A percentile compares a stretch with the other conserved stretches of the same genome.
Conservation (phyloP, 2,113 vertebrate genomes). For the Donacobius atricapilla region DNA sequence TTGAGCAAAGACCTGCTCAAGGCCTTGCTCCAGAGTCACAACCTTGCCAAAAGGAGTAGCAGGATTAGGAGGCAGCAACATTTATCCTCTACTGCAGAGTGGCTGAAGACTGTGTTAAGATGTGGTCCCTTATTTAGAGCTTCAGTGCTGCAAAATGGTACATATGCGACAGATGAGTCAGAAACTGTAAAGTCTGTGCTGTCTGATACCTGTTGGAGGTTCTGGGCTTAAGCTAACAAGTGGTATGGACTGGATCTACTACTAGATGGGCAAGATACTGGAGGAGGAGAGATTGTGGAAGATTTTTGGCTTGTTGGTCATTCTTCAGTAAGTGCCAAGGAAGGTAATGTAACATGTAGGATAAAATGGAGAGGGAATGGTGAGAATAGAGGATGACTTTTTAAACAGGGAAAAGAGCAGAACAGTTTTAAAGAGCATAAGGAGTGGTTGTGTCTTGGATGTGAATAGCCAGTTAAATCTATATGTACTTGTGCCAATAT, state of each 20-base stretch:
- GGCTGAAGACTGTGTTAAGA: neutral
- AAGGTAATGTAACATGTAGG: neutral
- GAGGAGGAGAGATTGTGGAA: neutral
- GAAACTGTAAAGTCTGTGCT: neutral
- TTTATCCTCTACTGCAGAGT: neutral
- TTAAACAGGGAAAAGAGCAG: neutral
- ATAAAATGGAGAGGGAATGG: neutral
- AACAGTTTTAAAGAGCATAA: neutral
- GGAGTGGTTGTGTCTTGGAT: constrained; percentile 4
- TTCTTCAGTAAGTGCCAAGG: neutral
- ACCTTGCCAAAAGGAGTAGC: neutral
- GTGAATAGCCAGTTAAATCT: constrained; percentile 60
- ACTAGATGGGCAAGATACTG: neutral
- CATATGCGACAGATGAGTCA: neutral
- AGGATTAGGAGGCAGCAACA: neutral
- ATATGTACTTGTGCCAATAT: constrained; percentile 57
- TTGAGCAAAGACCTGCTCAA: neutral
- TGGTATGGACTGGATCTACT: neutral
- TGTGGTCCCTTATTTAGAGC: neutral
- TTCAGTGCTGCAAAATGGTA: neutral
- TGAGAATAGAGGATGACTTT: neutral
- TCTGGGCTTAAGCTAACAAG: neutral
- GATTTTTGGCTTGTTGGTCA: neutral
- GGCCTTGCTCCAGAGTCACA: neutral
- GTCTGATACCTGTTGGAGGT: neutral